Percentiles rank a stretch among this genome's conserved stretches.
phyloP scores from a whole-genome alignment of 2,888 invertebrate genomes.

The Drosophila koepferae region DNA sequence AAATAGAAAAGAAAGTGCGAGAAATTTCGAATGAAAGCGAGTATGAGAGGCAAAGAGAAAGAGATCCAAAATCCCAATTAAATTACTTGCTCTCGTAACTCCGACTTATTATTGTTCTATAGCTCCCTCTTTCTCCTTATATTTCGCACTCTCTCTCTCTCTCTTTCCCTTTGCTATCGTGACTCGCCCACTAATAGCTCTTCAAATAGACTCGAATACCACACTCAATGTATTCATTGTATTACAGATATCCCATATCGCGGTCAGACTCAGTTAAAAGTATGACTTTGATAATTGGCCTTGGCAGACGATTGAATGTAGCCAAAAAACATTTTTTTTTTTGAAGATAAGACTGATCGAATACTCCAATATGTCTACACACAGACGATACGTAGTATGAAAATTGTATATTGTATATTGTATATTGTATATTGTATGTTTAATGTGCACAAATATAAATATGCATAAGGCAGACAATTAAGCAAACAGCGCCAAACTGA shows the following conservation, averaged over 20 bases:
- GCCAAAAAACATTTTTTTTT: neutral
- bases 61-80: neutral
- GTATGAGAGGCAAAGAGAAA: neutral
- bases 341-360: neutral
- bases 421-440: neutral
- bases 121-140: neutral
- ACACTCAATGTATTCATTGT: slow-evolving; percentile 1
- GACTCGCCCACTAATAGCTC: neutral
- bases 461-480: slow-evolving; percentile 32
- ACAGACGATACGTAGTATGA: neutral
- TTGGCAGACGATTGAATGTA: neutral
- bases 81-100: neutral
- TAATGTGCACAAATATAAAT: slow-evolving; percentile 16
- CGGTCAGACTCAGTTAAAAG: neutral
- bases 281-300: neutral
- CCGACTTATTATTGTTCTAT: neutral
- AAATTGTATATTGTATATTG: too few species aligned
- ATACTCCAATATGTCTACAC: neutral
- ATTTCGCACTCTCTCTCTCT: neutral
- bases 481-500: slow-evolving; percentile 30
- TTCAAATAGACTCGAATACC: neutral
- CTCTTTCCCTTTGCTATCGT: neutral
- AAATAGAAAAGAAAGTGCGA: too few species aligned
- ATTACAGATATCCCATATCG: slow-evolving; percentile 1
- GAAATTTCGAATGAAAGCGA: too few species aligned